phyloP scores from a whole-genome alignment of 1,140 invertebrate species.

The Platorchestia sp. region DNA sequence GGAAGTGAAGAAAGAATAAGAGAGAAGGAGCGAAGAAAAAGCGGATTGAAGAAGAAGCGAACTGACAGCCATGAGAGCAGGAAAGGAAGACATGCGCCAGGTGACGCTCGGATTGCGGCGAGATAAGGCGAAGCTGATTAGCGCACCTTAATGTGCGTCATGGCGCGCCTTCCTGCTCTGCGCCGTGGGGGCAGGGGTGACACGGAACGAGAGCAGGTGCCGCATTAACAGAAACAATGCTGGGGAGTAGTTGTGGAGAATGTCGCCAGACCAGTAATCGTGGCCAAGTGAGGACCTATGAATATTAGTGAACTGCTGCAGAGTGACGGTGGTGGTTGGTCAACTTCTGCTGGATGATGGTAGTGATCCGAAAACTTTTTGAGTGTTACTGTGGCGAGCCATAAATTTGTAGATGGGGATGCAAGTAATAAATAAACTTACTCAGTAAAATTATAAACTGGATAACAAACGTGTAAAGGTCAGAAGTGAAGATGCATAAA shows the following conservation, averaged over 20 bases:
- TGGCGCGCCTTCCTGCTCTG: background rate
- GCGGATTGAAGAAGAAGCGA: background rate
- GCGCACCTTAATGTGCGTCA: background rate
- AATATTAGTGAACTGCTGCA: too few relatives aligned
- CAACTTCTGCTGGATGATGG: too few relatives aligned
- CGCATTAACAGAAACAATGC: background rate
- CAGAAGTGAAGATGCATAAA: background rate
- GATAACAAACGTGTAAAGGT: background rate
- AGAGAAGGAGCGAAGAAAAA: background rate
- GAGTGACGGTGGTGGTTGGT: too few relatives aligned
- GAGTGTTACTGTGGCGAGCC: too few relatives aligned
- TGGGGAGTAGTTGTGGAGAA: background rate
- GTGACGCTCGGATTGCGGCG: background rate
- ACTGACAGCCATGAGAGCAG: background rate
- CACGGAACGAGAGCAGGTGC: background rate
- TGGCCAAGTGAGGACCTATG: too few relatives aligned
- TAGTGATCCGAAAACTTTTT: too few relatives aligned
- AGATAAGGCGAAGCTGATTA: background rate
- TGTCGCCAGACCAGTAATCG: too few relatives aligned
- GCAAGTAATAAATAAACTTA: too few relatives aligned
- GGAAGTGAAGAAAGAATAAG: background rate
- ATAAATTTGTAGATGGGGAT: too few relatives aligned
- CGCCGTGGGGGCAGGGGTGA: too few relatives aligned
- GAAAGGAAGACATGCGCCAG: background rate
- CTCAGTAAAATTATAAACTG: too few relatives aligned